A percentile compares a stretch with the other conserved stretches of the same genome.
Conservation (phyloP, 1,140 invertebrate species). For the Saccostrea glomerata region DNA sequence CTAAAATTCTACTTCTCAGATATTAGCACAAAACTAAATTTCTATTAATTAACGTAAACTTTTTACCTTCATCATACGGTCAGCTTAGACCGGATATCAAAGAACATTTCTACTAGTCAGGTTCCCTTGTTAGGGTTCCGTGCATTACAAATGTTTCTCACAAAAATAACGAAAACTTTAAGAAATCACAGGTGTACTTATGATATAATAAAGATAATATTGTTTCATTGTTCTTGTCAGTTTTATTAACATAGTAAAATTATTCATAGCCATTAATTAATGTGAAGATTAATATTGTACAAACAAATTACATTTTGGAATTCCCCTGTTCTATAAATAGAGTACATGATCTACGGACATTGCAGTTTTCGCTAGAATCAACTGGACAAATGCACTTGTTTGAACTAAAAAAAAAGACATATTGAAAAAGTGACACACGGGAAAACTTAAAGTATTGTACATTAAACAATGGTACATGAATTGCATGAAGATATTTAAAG, state of each 20-base stretch:
- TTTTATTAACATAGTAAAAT: not conserved
- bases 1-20: too few relatives aligned
- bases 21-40: too few relatives aligned
- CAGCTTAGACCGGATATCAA: not conserved
- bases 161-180: not conserved
- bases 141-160: not conserved
- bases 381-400: too few relatives aligned
- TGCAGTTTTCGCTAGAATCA: not conserved
- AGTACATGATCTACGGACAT: not conserved
- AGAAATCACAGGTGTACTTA: not conserved
- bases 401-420: too few relatives aligned
- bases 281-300: not conserved
- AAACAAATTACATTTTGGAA: not conserved
- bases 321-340: constrained; percentile 4
- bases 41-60: too few relatives aligned
- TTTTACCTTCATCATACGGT: constrained; percentile 26
- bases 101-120: not conserved
- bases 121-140: not conserved
- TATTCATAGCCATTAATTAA: not conserved
- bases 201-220: not conserved
- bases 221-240: not conserved
- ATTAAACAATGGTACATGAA: too few relatives aligned
- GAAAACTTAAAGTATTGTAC: too few relatives aligned
- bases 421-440: too few relatives aligned
- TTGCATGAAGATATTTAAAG: too few relatives aligned